These are phyloP conservation scores for Mixornis gularis DNA, from an alignment of 2,113 vertebrate species.

Conservation along the genomic window DNA sequence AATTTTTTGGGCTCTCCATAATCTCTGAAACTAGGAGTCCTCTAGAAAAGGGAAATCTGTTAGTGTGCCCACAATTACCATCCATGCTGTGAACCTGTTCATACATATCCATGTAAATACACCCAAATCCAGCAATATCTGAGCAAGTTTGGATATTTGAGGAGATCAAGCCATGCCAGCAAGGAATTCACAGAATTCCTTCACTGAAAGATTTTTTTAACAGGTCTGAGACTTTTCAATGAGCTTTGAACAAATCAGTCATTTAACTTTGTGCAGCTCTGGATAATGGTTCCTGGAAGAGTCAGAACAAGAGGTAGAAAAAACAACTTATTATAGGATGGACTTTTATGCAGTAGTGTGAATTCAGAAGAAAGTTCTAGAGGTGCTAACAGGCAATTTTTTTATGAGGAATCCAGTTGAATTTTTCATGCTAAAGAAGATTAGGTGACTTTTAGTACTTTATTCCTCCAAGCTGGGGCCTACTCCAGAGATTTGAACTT, in stretches of 20 bases:
- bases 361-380: slow-evolving; percentile 5
- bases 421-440: slow-evolving; percentile 13
- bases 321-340: neutral
- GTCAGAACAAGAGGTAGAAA: neutral
- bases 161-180: neutral
- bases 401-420: neutral
- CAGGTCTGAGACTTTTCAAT: slow-evolving; percentile 1
- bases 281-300: neutral
- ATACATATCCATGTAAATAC: too few relatives aligned
- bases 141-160: neutral
- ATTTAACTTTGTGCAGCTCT: neutral
- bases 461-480: neutral
- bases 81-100: neutral
- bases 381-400: neutral
- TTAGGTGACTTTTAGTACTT: neutral
- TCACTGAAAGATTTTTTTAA: neutral
- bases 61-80: neutral
- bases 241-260: neutral
- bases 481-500: neutral
- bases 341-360: neutral
- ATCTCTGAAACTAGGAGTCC: neutral
- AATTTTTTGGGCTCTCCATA: neutral
- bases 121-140: neutral
- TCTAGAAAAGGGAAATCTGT: neutral
- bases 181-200: neutral